A percentile compares a stretch with the other conserved stretches of the same genome.
Conservation (phyloP, 1,140 invertebrate genomes). For the Nephila pilipes region DNA sequence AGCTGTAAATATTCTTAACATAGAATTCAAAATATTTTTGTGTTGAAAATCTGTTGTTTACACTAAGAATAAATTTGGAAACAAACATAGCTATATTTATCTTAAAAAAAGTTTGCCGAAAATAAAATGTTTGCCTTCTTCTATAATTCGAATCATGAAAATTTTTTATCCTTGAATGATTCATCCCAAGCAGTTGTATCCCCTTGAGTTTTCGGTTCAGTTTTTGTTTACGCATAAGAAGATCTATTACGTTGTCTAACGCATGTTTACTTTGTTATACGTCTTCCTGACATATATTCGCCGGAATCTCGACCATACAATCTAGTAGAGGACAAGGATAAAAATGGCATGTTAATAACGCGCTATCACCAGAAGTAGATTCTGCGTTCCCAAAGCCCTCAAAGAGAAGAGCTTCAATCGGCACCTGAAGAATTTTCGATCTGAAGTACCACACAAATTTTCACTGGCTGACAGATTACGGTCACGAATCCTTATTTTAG, state of each 20-base stretch:
- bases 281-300: constrained; percentile 48
- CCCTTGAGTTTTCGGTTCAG: not conserved
- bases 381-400: not conserved
- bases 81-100: too few relatives aligned
- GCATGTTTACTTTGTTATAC: constrained; percentile 54
- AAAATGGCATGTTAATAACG: constrained; percentile 64
- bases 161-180: not conserved
- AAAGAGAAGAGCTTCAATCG: constrained; percentile 14
- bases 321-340: constrained; percentile 47
- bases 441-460: constrained; percentile 21
- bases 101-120: too few relatives aligned
- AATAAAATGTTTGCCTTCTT: not conserved
- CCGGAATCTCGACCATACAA: not conserved
- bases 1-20: too few relatives aligned
- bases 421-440: constrained; percentile 42
- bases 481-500: constrained; percentile 35
- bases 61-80: too few relatives aligned
- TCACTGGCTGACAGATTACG: constrained; percentile 35
- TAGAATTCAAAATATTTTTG: too few relatives aligned
- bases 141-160: not conserved
- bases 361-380: constrained; percentile 37
- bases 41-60: too few relatives aligned
- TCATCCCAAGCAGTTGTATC: not conserved
- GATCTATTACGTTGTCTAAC: constrained; percentile 62
- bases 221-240: constrained; percentile 51